Evolutionary conservation across 2,888 invertebrate species (phyloP), one percentile per base, ranked within the genome.

Genomic region (Opisthograptis luteolata): DNA sequence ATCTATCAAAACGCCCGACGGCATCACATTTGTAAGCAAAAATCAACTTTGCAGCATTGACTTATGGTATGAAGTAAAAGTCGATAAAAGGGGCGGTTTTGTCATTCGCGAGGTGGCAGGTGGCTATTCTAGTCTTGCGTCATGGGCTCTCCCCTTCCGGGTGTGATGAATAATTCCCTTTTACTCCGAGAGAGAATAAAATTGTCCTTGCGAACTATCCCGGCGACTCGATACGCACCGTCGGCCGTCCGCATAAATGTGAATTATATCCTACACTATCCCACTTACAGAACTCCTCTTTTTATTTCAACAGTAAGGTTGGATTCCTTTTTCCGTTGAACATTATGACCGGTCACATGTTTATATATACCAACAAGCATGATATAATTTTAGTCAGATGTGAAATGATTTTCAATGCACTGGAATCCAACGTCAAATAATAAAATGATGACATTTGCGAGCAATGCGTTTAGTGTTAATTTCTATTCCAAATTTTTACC

Each of bases 111-210:
- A 53, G 60, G 62, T 49, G 66, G 73, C 80, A 78, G 80, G 80
- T 83, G 85, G 85, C 84, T 81, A 84, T 86, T 84, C 87, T 81
- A 81, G 81, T 79, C 86, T 90, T 89, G 89, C 90, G 89, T 88
- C 90, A 89, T 80, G 82, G 81, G 71, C 82, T 89, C 89, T 89
- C 89, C 90, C 89, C 89, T 90, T 90, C 90, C 90, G 90, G 89
- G 90, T 89, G 88, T 85, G 89, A 89, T 90, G 89, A 90, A 90
- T 90, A 89, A 90, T 90, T 89, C 89, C 83, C 84, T 87, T 89
- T 87, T 85, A 87, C 87, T 87, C 79, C 74, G 80, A 72, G 81
- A 81, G 80, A 82, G 81, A 81, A 65, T 65, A 65, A 65, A 65
- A 89, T 85, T 86, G 89, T 90, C 87, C 84, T 85, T 85, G 86